Base-by-base conservation (phyloP, 2,797 vertebrate species). In the Furcifer pardalis region DNA sequence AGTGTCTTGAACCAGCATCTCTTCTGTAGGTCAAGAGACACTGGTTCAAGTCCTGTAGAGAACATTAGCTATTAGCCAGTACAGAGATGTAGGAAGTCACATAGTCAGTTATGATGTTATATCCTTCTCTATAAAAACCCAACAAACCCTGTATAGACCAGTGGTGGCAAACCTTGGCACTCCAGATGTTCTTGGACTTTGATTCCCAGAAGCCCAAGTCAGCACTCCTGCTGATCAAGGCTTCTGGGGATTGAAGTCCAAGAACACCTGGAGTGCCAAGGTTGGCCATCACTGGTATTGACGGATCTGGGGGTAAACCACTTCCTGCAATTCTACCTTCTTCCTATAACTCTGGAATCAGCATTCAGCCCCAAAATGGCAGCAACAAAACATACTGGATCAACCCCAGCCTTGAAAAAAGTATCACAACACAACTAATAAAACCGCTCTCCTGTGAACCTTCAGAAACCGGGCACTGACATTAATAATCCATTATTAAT, bases 371-470 rank as follows among this genome's bases (percentile, higher is more conserved):
- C n/a, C 27, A 12, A 19, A 52, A 3, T n/a, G 19, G 42, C 32
- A 40, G n/a, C n/a, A 7, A 62, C 27, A 19, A 1, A 5, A 35
- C n/a, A 15, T 25, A 7, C 9, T 2, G 0, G 27, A 21, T 1
- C 23, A 4, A 8, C 74, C 56, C 1, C 1, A 5, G 56, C 35
- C 25, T 0, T 27, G 7, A 82, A 79, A 44, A 1, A 1, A 60
- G 10, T 37, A 30, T 37, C 42, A 12, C 46, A 32, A 69, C n/a
- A 68, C 7, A 52, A 25, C 13, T 63, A 46, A 23, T 21, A 1
- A 65, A 52, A n/a, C 17, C 19, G 1, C 12, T 7, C 56, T 7
- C 17, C 37, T 4, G 44, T 17, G 59, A 82, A 72, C 23, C 68
- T 44, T 10, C 23, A 1, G 42, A 23, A n/a, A 42, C 37, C 10